Conservation (phyloP, 2,797 vertebrate genomes). For the Silurus lanzhouensis region DNA sequence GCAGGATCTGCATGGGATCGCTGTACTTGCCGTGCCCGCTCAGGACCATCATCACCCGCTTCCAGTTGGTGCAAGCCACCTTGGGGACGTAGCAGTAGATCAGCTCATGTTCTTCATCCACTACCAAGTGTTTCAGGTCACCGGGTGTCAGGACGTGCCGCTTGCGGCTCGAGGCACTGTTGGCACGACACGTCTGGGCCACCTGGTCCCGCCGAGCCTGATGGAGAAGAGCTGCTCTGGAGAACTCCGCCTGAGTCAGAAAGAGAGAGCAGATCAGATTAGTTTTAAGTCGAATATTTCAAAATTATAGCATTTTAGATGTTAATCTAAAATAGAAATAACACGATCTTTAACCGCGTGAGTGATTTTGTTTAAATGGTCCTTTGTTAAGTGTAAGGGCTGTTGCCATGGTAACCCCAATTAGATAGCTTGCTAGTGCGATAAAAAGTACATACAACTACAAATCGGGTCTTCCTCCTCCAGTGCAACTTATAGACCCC, state of each 20-base stretch:
- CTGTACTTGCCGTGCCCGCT: conserved; percentile 90
- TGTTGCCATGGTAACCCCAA: not conserved
- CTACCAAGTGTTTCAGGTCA: conserved; percentile 94
- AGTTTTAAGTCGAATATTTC: not conserved
- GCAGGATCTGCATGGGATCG: conserved; percentile 94
- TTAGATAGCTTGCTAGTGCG: not conserved
- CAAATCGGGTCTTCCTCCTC: not conserved
- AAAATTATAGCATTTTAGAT: not conserved
- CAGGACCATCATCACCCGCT: conserved; percentile 98
- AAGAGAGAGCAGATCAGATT: conserved; percentile 1
- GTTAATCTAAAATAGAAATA: not conserved
- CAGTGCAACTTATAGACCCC: not conserved
- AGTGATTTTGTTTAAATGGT: not conserved
- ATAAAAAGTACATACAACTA: not conserved
- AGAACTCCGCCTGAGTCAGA: conserved; percentile 80
- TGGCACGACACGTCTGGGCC: conserved; percentile 83
- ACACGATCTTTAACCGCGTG: not conserved
- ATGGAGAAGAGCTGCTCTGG: conserved; percentile 84
- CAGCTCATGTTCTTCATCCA: conserved; percentile 95
- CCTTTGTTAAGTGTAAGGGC: not conserved
- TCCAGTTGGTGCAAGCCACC: conserved; percentile 99
- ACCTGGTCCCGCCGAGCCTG: conserved; percentile 92
- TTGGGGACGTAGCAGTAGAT: conserved; percentile 99
- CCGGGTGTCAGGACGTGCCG: conserved; percentile 88
- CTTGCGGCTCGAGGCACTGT: conserved; percentile 84